These are phyloP conservation scores for Tyrannus savana DNA, from an alignment of 2,113 vertebrate species.

Conservation along the genomic window DNA sequence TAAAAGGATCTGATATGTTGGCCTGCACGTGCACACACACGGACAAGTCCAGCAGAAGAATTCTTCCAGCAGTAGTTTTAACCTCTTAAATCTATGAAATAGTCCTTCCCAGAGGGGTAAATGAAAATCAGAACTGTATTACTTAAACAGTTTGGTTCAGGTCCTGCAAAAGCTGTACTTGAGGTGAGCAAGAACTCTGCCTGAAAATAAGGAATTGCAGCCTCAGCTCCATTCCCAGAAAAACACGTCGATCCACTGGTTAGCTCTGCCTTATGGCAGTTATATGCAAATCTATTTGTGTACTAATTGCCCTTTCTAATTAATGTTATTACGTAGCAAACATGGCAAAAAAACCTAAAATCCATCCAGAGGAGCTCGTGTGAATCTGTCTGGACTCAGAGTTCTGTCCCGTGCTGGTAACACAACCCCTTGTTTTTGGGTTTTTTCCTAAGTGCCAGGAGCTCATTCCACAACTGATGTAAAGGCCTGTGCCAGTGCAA, in stretches of 20 bases:
- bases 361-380: not conserved
- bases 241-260: not conserved
- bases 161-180: not conserved
- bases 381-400: not conserved
- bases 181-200: not conserved
- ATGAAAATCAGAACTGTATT: not conserved
- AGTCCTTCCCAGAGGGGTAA: not conserved
- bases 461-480: not conserved
- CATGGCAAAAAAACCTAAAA: not conserved
- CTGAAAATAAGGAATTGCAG: not conserved
- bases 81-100: not conserved
- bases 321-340: not conserved
- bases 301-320: not conserved
- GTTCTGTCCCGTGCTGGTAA: not conserved
- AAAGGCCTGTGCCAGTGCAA: not conserved
- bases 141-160: not conserved
- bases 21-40: not conserved
- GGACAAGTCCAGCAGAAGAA: not conserved
- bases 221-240: not conserved
- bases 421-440: not conserved
- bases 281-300: not conserved
- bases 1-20: not conserved
- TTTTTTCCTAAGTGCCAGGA: not conserved
- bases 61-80: not conserved
- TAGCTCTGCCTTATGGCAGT: not conserved